phyloP scores from a whole-genome alignment of 2,113 vertebrate species.

The Halichoeres trimaculatus region DNA sequence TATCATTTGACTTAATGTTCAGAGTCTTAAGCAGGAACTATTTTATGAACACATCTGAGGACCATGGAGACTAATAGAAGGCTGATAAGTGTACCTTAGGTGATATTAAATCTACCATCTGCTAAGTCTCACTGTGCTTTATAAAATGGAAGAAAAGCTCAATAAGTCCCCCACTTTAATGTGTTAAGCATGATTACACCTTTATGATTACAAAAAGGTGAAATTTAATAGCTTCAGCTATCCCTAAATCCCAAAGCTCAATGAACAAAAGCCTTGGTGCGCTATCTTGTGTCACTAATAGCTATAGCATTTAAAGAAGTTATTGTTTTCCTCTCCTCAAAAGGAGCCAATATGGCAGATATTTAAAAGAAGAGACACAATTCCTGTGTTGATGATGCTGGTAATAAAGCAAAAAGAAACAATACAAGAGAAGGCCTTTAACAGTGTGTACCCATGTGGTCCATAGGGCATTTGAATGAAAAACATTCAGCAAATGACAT shows the following conservation, averaged over 20 bases:
- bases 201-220: slow-evolving; percentile 13
- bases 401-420: slow-evolving; percentile 30
- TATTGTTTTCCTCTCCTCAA: slow-evolving; percentile 18
- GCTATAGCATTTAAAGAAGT: slow-evolving; percentile 15
- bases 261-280: slow-evolving; percentile 8
- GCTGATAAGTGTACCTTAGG: background rate
- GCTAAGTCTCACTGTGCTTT: background rate
- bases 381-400: slow-evolving; percentile 15
- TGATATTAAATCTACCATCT: slow-evolving; percentile 3
- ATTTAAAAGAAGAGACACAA: slow-evolving; percentile 29
- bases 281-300: slow-evolving; percentile 21
- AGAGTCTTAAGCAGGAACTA: background rate
- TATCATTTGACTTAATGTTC: background rate
- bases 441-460: slow-evolving; percentile 15
- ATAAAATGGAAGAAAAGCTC: background rate
- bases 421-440: slow-evolving; percentile 26
- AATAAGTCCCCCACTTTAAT: background rate
- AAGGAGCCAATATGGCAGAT: slow-evolving; percentile 6
- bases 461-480: slow-evolving; percentile 30
- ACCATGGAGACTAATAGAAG: background rate
- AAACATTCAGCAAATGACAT: slow-evolving; percentile 52
- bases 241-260: slow-evolving; percentile 14
- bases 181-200: slow-evolving; percentile 10
- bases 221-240: background rate
- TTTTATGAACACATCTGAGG: background rate